These are phyloP conservation scores for Campaea margaritaria DNA, from an alignment of 2,888 invertebrate species.

Conservation along the genomic window DNA sequence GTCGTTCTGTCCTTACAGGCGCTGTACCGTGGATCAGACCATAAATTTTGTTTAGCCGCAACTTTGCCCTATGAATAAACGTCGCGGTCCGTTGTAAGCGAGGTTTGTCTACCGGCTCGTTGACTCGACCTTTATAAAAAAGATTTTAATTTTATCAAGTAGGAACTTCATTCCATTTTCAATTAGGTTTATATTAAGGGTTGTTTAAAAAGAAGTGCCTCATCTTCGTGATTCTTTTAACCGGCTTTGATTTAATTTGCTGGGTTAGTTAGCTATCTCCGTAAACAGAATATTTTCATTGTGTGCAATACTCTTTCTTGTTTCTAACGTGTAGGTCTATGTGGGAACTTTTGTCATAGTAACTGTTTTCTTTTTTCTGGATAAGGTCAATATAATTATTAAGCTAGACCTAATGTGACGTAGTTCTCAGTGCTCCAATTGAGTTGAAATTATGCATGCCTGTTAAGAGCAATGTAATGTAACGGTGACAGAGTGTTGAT, in stretches of 20 bases:
- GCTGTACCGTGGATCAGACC: constrained; percentile 6
- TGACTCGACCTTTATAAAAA: constrained; percentile 13
- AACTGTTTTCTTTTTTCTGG: too few species aligned
- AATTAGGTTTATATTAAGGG: constrained; percentile 1
- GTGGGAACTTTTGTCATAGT: too few species aligned
- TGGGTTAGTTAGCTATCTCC: too few species aligned
- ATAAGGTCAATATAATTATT: too few species aligned
- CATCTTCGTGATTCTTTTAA: not conserved
- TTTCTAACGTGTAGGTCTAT: too few species aligned
- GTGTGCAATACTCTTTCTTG: too few species aligned
- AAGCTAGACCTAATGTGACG: too few species aligned
- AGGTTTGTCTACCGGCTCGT: constrained; percentile 12
- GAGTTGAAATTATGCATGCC: too few species aligned
- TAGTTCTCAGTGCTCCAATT: too few species aligned
- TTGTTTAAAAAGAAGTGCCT: not conserved
- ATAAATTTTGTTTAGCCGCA: constrained; percentile 31
- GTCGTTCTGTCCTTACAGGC: constrained; percentile 3
- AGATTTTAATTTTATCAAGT: constrained; percentile 10
- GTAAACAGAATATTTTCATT: too few species aligned
- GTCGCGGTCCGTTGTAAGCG: constrained; percentile 18
- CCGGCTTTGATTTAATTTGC: not conserved
- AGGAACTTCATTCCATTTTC: constrained; percentile 12
- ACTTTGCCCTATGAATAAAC: constrained; percentile 26
- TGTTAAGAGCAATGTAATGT: too few species aligned
- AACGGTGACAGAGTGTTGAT: too few species aligned